phyloP scores from a whole-genome alignment of 2,797 vertebrate species.

The Sebastes matsubarae region DNA sequence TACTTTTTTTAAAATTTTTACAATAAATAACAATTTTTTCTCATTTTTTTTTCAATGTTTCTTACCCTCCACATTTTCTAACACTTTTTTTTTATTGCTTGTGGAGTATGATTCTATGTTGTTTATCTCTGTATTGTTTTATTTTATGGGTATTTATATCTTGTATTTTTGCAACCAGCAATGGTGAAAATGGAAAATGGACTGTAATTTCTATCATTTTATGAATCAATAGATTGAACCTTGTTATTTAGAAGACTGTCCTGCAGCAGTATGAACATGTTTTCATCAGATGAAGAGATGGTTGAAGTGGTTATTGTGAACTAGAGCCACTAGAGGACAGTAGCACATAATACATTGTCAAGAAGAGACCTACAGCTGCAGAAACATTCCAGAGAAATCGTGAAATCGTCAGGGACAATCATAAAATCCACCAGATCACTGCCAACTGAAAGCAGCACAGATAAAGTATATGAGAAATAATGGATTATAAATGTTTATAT shows the following conservation, averaged over 20 bases:
- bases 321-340: constrained; percentile 26
- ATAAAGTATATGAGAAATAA: too few species aligned
- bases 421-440: neutral
- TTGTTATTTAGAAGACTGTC: neutral
- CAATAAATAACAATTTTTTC: neutral
- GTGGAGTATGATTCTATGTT: neutral
- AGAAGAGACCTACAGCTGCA: neutral
- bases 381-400: neutral
- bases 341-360: neutral
- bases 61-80: too few species aligned
- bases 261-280: neutral
- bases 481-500: too few species aligned
- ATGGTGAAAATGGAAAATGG: too few species aligned
- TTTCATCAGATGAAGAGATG: neutral
- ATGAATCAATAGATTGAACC: neutral
- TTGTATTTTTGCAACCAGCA: neutral
- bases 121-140: neutral
- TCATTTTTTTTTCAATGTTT: too few species aligned
- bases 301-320: neutral
- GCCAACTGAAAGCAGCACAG: neutral
- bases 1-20: neutral
- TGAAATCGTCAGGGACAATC: neutral
- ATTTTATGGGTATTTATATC: neutral
- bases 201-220: neutral
- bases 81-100: neutral